Percentiles rank a stretch among this genome's conserved stretches.
Evolutionary conservation across 2,113 vertebrate species (phyloP).

Genomic region (Xiphorhynchus elegans): DNA sequence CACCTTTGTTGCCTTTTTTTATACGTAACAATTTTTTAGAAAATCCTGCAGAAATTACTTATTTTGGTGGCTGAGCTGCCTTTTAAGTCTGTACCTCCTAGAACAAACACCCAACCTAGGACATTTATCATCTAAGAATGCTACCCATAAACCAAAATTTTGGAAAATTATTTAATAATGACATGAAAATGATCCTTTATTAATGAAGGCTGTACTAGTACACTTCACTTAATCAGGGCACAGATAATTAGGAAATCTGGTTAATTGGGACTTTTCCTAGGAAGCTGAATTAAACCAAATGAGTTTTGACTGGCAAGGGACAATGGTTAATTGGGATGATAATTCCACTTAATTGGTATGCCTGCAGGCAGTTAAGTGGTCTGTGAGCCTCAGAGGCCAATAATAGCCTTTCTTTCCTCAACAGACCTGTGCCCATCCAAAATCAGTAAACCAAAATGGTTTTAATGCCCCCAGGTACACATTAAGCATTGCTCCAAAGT

Average conservation of each 20-base stretch:
- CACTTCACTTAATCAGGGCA: slow-evolving; percentile 56
- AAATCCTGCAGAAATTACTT: background rate
- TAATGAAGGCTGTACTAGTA: slow-evolving; percentile 17
- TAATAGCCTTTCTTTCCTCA: background rate
- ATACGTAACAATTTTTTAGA: background rate
- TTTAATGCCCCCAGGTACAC: background rate
- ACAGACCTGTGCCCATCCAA: background rate
- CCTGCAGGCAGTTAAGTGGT: slow-evolving; percentile 56
- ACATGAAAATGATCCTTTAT: background rate
- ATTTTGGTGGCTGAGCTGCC: background rate
- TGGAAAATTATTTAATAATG: background rate
- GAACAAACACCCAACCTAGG: background rate
- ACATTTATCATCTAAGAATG: background rate
- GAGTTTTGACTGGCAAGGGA: slow-evolving; percentile 68
- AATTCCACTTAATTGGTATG: slow-evolving; percentile 68
- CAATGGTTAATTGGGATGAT: slow-evolving; percentile 71
- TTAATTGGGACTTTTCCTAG: slow-evolving; percentile 59
- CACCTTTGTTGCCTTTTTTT: background rate
- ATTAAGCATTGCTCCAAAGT: background rate
- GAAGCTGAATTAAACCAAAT: slow-evolving; percentile 67
- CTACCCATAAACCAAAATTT: background rate
- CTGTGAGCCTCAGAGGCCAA: slow-evolving; percentile 7
- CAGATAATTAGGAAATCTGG: slow-evolving; percentile 60
- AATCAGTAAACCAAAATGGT: background rate
- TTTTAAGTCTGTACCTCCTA: background rate